A percentile compares a stretch with the other conserved stretches of the same genome.
phyloP scores from a whole-genome alignment of 1,140 invertebrate genomes.

The Colletes latitarsis region DNA sequence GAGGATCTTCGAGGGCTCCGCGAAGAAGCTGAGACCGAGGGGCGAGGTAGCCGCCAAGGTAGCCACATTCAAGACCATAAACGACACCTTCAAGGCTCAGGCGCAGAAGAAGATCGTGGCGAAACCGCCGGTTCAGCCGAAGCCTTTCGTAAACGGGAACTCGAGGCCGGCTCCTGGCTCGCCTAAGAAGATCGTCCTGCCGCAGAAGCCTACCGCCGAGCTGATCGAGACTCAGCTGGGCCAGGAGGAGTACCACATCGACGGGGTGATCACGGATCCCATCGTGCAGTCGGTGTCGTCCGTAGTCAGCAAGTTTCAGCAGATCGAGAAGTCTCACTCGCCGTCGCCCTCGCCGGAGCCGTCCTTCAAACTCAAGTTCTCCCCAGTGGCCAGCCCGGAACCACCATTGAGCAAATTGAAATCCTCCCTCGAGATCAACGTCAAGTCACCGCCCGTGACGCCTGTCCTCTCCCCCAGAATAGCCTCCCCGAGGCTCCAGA shows the following conservation, averaged over 20 bases:
- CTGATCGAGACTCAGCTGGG: slow-evolving; percentile 63
- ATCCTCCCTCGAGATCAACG: slow-evolving; percentile 64
- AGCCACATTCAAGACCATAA: slow-evolving; percentile 85
- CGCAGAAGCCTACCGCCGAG: slow-evolving; percentile 68
- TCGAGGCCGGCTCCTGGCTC: slow-evolving; percentile 53
- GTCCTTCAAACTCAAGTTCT: slow-evolving; percentile 73
- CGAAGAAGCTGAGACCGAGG: slow-evolving; percentile 81
- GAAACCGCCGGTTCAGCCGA: slow-evolving; percentile 79
- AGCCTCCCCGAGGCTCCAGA: slow-evolving; percentile 68
- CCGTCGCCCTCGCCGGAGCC: slow-evolving; percentile 74
- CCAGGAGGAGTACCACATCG: slow-evolving; percentile 66
- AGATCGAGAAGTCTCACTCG: slow-evolving; percentile 74
- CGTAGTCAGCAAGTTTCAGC: slow-evolving; percentile 78
- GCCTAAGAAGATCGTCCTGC: slow-evolving; percentile 69
- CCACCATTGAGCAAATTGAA: slow-evolving; percentile 54
- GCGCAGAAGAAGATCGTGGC: slow-evolving; percentile 75
- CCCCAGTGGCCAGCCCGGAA: slow-evolving; percentile 75
- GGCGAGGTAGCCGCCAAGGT: slow-evolving; percentile 86
- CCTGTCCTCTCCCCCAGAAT: slow-evolving; percentile 67
- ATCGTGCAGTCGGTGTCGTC: slow-evolving; percentile 77
- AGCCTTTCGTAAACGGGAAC: slow-evolving; percentile 70
- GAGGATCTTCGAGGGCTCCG: slow-evolving; percentile 89
- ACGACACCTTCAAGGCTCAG: slow-evolving; percentile 84
- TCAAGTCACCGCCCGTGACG: slow-evolving; percentile 71
- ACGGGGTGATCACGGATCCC: slow-evolving; percentile 74